Evolutionary conservation across 2,113 vertebrate genomes (phyloP), one percentile per base, ranked within the genome.

Genomic region (Archocentrus centrarchus): DNA sequence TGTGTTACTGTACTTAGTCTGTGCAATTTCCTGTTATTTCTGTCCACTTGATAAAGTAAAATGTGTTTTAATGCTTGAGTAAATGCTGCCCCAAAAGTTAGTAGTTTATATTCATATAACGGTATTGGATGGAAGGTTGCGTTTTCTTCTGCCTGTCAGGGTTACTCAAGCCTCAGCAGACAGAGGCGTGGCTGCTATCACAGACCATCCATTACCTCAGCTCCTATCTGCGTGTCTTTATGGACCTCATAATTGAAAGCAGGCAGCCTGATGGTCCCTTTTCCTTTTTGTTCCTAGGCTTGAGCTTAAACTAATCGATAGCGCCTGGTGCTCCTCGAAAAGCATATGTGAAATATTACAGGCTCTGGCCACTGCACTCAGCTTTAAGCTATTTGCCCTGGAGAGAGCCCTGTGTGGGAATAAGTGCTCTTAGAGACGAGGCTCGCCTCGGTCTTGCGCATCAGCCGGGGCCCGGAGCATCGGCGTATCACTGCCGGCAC

Each of bases 301-400:
- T 75, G 4, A 89, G 85, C 90, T 90, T 70, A 86, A 79, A 91
- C 90, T 80, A 88, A 87, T 88, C 18, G 44, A 89, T 87, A 83
- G 84, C 6, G 77, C 37, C 80, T 89, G 83, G 41, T 73, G 80
- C 57, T 88, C 62, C 75, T 90, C 79, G 35, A 75, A 80, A 90
- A 81, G 84, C 93, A 88, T n/a, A 87, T 93, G 93, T 92, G 75
- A 93, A 85, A 80, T 77, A 91, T 94, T 93, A 93, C 37, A 55
- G 60, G 47, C 68, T 79, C 68, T 83, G 89, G 81, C 79, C 79
- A 73, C 86, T 88, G 47, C 81, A 22, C 83, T 90, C 75, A 59
- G 83, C 92, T 88, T 76, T 86, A 41, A 91, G 78, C 73, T 85
- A 14, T 75, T 15, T 95, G 89, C 77, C 85, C 91, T 86, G 24